Percentiles rank a stretch among this genome's conserved stretches.
phyloP scores from a whole-genome alignment of 2,797 vertebrate species.

The Tympanoctomys barrerae region DNA sequence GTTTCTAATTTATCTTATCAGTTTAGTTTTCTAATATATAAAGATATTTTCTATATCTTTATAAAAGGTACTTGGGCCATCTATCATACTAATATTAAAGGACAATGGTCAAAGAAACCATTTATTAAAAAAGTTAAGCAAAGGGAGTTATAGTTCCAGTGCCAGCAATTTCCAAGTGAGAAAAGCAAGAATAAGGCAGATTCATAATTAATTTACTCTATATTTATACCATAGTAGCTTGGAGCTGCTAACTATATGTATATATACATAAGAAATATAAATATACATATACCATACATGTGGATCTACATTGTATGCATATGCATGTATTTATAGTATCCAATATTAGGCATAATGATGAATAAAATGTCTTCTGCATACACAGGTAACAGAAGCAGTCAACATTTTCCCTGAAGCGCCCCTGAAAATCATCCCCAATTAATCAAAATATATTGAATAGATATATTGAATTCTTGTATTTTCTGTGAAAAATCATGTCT shows the following conservation, averaged over 20 bases:
- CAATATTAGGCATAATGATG: conserved; percentile 51
- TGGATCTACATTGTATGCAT: conserved; percentile 45
- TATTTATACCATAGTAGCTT: conserved; percentile 78
- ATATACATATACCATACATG: conserved; percentile 66
- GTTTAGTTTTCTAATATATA: neutral
- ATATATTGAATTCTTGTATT: conserved; percentile 26
- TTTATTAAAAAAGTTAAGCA: conserved; percentile 64
- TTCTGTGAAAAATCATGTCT: neutral
- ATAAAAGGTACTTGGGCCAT: neutral
- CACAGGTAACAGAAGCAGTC: conserved; percentile 62
- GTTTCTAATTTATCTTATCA: conserved; percentile 32
- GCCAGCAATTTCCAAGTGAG: conserved; percentile 52
- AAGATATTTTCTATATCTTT: neutral
- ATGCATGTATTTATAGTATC: neutral
- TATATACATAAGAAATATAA: conserved; percentile 75
- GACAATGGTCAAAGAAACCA: conserved; percentile 58
- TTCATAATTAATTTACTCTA: conserved; percentile 73
- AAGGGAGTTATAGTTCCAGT: neutral
- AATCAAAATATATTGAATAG: conserved; percentile 14
- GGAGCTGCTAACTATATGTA: conserved; percentile 76
- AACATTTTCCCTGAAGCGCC: neutral
- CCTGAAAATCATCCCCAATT: neutral
- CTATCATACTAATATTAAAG: conserved; percentile 36
- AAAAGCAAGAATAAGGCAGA: conserved; percentile 75
- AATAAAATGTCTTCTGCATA: conserved; percentile 58